Evolutionary conservation across 2,113 vertebrate genomes (phyloP).

Genomic region (Sula dactylatra): DNA sequence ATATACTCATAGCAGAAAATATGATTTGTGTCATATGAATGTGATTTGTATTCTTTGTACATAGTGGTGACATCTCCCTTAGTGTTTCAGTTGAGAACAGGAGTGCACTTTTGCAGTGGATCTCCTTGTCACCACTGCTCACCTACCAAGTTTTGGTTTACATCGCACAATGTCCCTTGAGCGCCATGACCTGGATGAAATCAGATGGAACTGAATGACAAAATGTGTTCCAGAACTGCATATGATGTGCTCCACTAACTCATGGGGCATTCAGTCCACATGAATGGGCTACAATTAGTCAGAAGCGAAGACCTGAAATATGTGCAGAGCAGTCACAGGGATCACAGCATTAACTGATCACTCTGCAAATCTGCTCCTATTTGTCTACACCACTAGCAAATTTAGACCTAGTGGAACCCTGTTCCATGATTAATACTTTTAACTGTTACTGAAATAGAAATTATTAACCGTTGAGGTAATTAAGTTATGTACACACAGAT

Average conservation of each 20-base stretch:
- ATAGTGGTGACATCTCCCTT: neutral
- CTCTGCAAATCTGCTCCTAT: neutral
- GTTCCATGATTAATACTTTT: neutral
- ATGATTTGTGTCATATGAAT: neutral
- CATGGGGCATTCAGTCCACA: neutral
- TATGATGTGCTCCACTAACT: neutral
- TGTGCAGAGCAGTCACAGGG: neutral
- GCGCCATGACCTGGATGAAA: neutral
- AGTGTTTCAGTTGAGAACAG: neutral
- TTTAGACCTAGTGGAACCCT: neutral
- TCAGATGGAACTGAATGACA: neutral
- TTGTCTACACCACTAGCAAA: neutral
- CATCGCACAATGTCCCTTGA: neutral
- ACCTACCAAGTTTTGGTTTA: neutral
- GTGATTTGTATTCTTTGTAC: neutral
- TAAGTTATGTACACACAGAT: neutral
- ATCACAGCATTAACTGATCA: neutral
- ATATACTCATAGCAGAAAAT: neutral
- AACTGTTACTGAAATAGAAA: neutral
- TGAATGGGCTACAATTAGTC: neutral
- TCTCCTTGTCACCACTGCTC: neutral
- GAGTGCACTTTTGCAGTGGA: neutral
- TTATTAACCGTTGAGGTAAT: neutral
- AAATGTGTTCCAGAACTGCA: neutral
- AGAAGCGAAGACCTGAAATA: neutral